These are phyloP conservation scores for Drosophila rellima DNA, from an alignment of 2,888 invertebrate genomes.

Conservation along the genomic window DNA sequence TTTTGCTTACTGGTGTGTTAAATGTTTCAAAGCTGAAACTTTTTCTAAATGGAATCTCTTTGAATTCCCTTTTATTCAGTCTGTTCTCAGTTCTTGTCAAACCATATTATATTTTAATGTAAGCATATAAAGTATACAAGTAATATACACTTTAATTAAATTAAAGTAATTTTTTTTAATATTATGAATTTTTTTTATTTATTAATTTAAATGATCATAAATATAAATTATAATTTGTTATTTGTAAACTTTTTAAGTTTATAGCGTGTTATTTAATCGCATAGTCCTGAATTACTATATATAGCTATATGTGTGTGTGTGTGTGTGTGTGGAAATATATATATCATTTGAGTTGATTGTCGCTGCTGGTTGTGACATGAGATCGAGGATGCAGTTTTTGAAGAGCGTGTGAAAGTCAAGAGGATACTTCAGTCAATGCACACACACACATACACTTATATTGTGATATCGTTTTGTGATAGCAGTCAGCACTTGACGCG, in stretches of 20 bases:
- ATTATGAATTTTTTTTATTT: no score
- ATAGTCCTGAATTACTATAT: neutral
- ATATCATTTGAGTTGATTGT: conserved; percentile 38
- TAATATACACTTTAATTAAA: no score
- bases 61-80: no score
- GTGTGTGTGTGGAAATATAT: conserved; percentile 1
- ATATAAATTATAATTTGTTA: neutral
- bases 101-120: no score
- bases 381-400: conserved; percentile 70
- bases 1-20: no score
- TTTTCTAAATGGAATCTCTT: no score
- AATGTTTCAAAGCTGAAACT: no score
- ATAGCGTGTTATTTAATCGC: conserved; percentile 1
- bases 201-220: no score
- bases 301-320: no score
- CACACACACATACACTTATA: conserved; percentile 34
- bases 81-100: no score
- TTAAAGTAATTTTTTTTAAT: no score
- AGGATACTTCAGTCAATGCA: conserved; percentile 55
- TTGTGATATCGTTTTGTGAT: conserved; percentile 69
- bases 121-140: no score
- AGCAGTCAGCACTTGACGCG: conserved; percentile 68
- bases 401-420: conserved; percentile 72
- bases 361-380: conserved; percentile 67
- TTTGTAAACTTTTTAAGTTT: neutral